phyloP scores from a whole-genome alignment of 2,888 invertebrate species.

The Melinaea marsaeus region DNA sequence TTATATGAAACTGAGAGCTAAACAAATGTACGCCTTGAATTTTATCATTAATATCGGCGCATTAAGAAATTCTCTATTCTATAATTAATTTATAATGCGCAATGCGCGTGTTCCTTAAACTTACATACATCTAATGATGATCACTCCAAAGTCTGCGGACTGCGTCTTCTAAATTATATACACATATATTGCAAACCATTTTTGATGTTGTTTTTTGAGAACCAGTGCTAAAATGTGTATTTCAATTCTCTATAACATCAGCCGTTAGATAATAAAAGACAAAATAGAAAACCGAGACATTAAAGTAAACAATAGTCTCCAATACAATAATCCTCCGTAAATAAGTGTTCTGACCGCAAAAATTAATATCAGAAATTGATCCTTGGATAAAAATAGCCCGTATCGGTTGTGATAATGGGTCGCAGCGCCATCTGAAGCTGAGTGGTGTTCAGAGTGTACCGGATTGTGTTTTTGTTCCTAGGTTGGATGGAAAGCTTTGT shows the following conservation, averaged over 20 bases:
- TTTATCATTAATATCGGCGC: too few species aligned
- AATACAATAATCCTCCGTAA: not conserved
- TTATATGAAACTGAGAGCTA: too few species aligned
- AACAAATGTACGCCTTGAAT: too few species aligned
- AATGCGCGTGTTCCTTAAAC: too few species aligned
- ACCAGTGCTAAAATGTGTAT: slow-evolving; percentile 11
- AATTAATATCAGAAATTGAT: slow-evolving; percentile 20
- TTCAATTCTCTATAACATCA: too few species aligned
- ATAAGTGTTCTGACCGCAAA: slow-evolving; percentile 17
- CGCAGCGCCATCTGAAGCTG: slow-evolving; percentile 35
- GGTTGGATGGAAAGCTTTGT: not conserved
- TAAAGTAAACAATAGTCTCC: not conserved
- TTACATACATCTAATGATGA: not conserved
- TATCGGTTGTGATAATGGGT: slow-evolving; percentile 40
- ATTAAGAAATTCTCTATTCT: too few species aligned
- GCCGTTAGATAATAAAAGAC: not conserved
- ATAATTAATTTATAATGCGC: not conserved
- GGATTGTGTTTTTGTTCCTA: not conserved
- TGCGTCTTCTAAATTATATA: slow-evolving; percentile 2
- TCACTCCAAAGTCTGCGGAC: slow-evolving; percentile 11
- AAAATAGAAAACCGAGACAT: not conserved
- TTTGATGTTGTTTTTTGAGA: too few species aligned
- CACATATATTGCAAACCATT: too few species aligned
- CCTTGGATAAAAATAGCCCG: too few species aligned
- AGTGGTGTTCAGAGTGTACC: slow-evolving; percentile 18